Conservation (phyloP, 2,888 invertebrate species). For the Caenorhabditis imperialis region DNA sequence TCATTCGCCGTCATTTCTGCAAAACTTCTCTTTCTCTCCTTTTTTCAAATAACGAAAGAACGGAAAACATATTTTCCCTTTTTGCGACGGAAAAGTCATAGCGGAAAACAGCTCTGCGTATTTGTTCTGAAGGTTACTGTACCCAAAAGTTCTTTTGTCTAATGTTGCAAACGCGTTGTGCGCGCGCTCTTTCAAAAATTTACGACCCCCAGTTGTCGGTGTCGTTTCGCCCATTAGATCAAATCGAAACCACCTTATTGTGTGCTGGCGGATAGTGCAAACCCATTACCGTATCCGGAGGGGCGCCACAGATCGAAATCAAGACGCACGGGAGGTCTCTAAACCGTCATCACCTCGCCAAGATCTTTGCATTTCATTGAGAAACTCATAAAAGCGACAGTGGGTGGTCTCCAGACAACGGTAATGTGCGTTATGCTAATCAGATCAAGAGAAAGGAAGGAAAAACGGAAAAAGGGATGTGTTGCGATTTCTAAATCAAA, state of each 20-base stretch:
- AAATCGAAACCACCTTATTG: slow-evolving; percentile 46
- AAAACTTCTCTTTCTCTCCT: background rate
- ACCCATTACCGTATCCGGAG: slow-evolving; percentile 25
- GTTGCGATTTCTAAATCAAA: no score
- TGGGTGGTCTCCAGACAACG: slow-evolving; percentile 40
- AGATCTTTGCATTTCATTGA: slow-evolving; percentile 29
- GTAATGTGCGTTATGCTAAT: slow-evolving; percentile 3
- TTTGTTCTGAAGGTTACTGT: no score
- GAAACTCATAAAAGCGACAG: slow-evolving; percentile 47
- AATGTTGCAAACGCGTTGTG: slow-evolving; percentile 11
- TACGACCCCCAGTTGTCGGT: slow-evolving; percentile 20
- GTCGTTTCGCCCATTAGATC: slow-evolving; percentile 3
- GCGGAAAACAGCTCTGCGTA: no score
- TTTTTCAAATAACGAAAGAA: background rate
- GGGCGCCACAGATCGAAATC: background rate
- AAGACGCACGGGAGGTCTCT: slow-evolving; percentile 17
- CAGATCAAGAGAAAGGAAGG: background rate
- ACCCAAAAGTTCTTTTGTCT: no score
- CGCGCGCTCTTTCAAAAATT: slow-evolving; percentile 44
- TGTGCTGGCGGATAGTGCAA: slow-evolving; percentile 23
- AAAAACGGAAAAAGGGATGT: no score
- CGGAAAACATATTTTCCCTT: background rate
- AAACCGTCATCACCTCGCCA: slow-evolving; percentile 29
- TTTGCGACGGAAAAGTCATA: no score
- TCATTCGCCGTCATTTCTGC: background rate